Evolutionary conservation across 2,888 invertebrate species (phyloP).

Genomic region (Scaptomyza flava): DNA sequence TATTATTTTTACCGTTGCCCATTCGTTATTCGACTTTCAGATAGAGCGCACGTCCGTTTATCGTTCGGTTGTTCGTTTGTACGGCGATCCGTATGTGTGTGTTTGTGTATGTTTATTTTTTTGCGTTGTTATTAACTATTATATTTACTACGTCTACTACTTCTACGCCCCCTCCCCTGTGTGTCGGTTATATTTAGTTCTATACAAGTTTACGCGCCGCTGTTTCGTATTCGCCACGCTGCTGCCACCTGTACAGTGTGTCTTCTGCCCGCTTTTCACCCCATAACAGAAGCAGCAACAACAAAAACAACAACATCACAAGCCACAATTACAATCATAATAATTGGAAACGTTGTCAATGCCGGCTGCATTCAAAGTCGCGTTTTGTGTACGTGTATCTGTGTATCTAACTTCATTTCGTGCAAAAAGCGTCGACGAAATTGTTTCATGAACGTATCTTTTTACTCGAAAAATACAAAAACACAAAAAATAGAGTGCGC

Average conservation of each 20-base stretch:
- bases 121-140: slow-evolving; percentile 72
- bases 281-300: slow-evolving; percentile 13
- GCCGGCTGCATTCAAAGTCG: slow-evolving; percentile 60
- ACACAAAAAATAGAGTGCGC: slow-evolving; percentile 36
- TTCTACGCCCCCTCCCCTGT: slow-evolving; percentile 34
- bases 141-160: slow-evolving; percentile 63
- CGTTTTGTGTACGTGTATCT: slow-evolving; percentile 40
- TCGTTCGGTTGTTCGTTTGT: slow-evolving; percentile 28
- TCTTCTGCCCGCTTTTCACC: slow-evolving; percentile 14
- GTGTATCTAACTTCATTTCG: slow-evolving; percentile 45
- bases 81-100: slow-evolving; percentile 36
- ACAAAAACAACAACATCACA: slow-evolving; percentile 10
- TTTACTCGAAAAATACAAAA: slow-evolving; percentile 34
- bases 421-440: slow-evolving; percentile 32
- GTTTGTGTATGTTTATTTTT: slow-evolving; percentile 62
- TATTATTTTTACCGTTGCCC: slow-evolving; percentile 59
- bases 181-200: slow-evolving; percentile 45
- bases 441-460: slow-evolving; percentile 43
- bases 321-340: slow-evolving; percentile 27
- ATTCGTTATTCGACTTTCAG: slow-evolving; percentile 73
- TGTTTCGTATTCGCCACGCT: slow-evolving; percentile 55
- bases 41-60: slow-evolving; percentile 67
- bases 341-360: slow-evolving; percentile 59
- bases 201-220: slow-evolving; percentile 49
- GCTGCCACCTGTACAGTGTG: slow-evolving; percentile 58